Conservation (phyloP, 2,888 invertebrate species). For the Dinocampus coccinellae region DNA sequence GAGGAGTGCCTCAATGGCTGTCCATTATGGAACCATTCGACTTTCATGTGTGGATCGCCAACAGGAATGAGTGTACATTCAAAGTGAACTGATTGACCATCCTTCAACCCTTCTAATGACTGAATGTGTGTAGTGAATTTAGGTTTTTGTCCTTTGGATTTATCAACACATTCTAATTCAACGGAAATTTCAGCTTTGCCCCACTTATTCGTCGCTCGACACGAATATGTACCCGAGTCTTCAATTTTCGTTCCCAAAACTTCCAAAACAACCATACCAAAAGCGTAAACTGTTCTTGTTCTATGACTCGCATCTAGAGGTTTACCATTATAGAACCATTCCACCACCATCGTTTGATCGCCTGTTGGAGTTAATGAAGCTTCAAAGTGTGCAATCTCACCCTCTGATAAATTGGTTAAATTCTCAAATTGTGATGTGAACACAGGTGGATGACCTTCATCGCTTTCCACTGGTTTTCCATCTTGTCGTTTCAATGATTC, state of each 20-base stretch:
- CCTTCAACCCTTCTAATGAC: constrained; percentile 86
- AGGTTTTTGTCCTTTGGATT: constrained; percentile 87
- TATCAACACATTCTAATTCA: constrained; percentile 85
- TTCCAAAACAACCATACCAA: constrained; percentile 97
- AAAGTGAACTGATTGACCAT: constrained; percentile 94
- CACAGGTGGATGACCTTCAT: constrained; percentile 87
- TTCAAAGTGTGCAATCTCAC: constrained; percentile 97
- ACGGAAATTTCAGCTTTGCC: constrained; percentile 90
- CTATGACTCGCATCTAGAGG: constrained; percentile 90
- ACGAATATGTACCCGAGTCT: constrained; percentile 92
- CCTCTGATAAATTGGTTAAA: constrained; percentile 88
- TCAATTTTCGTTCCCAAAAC: constrained; percentile 93
- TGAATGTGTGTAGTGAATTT: constrained; percentile 90
- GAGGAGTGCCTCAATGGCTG: constrained; percentile 89
- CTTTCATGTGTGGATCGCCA: constrained; percentile 92
- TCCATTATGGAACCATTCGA: constrained; percentile 98
- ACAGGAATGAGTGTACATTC: constrained; percentile 95
- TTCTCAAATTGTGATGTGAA: constrained; percentile 91
- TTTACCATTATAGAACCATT: constrained; percentile 97
- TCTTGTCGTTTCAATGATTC: constrained; percentile 84
- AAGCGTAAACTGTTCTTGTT: constrained; percentile 93
- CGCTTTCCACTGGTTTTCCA: constrained; percentile 77
- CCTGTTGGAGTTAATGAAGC: constrained; percentile 94
- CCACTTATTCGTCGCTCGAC: constrained; percentile 90
- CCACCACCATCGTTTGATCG: constrained; percentile 93